Evolutionary conservation across 2,113 vertebrate genomes (phyloP).

Genomic region (Montifringilla adamsi): DNA sequence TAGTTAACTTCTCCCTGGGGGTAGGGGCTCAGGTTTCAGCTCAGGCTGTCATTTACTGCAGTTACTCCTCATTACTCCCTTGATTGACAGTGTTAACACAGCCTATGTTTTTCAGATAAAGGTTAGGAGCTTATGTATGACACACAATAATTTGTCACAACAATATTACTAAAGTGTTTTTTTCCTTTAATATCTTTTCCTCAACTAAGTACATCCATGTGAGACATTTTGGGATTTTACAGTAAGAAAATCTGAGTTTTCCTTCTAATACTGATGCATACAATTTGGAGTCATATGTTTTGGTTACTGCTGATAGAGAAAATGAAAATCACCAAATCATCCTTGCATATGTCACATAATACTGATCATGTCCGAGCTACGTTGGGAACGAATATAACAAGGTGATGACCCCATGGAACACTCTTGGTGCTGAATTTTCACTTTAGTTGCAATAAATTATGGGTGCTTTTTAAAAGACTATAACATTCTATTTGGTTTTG

Average conservation of each 20-base stretch:
- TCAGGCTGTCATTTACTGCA: neutral
- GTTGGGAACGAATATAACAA: neutral
- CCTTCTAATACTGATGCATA: neutral
- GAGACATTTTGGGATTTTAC: neutral
- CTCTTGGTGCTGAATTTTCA: neutral
- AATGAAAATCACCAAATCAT: neutral
- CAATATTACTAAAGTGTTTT: neutral
- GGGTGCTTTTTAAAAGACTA: neutral
- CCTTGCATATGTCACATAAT: neutral
- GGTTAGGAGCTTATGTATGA: neutral
- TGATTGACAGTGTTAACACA: neutral
- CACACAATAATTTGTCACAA: neutral
- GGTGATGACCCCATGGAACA: neutral
- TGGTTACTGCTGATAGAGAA: neutral
- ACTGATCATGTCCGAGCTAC: neutral
- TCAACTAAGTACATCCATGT: neutral
- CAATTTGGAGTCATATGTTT: neutral
- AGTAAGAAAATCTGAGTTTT: neutral
- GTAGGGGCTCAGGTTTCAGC: neutral
- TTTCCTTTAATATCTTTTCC: neutral
- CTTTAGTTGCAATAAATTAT: neutral
- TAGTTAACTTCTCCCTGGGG: neutral
- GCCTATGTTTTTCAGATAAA: neutral
- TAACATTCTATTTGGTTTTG: neutral
- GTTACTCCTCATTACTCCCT: neutral